Conservation (phyloP, 2,888 invertebrate species). For the Drosophila parthenogenetica region DNA sequence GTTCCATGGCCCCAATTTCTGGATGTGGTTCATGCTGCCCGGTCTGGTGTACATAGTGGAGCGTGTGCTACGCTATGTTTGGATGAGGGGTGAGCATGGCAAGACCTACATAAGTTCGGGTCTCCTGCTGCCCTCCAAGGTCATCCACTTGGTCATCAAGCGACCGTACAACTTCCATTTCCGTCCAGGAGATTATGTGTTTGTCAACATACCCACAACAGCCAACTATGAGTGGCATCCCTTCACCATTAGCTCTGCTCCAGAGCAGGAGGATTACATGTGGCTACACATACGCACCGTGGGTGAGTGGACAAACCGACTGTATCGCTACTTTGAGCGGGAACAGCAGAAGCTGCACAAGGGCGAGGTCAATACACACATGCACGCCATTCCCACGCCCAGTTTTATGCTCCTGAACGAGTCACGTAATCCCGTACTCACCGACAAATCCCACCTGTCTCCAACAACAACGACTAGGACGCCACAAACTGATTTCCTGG, state of each 20-base stretch:
- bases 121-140: slow-evolving; percentile 93
- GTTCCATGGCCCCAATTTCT: slow-evolving; percentile 96
- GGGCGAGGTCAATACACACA: slow-evolving; percentile 86
- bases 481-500: slow-evolving; percentile 83
- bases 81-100: slow-evolving; percentile 90
- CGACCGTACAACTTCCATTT: slow-evolving; percentile 94
- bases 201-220: slow-evolving; percentile 95
- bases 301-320: slow-evolving; percentile 96
- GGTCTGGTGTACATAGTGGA: slow-evolving; percentile 92
- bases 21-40: slow-evolving; percentile 97
- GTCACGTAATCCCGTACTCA: slow-evolving; percentile 46
- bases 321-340: slow-evolving; percentile 93
- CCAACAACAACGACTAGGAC: slow-evolving; percentile 59
- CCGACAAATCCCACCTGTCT: slow-evolving; percentile 14
- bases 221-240: slow-evolving; percentile 99
- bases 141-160: slow-evolving; percentile 95
- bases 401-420: slow-evolving; percentile 74
- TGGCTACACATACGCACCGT: slow-evolving; percentile 97
- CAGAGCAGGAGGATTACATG: slow-evolving; percentile 96
- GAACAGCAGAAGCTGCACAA: slow-evolving; percentile 91
- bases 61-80: slow-evolving; percentile 88
- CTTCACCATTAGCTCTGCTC: slow-evolving; percentile 97
- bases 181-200: slow-evolving; percentile 97
- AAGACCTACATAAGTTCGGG: slow-evolving; percentile 96
- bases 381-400: slow-evolving; percentile 77